Evolutionary conservation across 2,888 invertebrate species (phyloP).

Genomic region (Cancer borealis): DNA sequence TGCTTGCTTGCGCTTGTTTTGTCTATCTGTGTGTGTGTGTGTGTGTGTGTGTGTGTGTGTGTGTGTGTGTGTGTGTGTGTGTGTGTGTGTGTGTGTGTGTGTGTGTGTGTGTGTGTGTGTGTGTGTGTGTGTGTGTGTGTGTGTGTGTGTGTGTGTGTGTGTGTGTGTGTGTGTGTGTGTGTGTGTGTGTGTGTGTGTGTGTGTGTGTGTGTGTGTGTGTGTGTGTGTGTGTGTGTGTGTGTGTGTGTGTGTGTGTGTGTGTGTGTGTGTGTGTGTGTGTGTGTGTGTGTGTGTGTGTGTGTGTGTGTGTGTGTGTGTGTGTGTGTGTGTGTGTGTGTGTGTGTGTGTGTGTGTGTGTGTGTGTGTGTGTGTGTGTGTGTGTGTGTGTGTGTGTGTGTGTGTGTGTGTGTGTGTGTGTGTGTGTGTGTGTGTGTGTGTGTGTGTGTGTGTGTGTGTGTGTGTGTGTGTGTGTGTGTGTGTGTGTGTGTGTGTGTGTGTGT

Average conservation of each 20-base stretch:
- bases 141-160: neutral
- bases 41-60: constrained; percentile 18
- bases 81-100: constrained; percentile 3
- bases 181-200: neutral
- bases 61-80: constrained; percentile 20
- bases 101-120: neutral
- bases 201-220: neutral
- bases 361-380: neutral
- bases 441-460: neutral
- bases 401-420: neutral
- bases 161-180: neutral
- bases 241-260: neutral
- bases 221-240: neutral
- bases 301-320: neutral
- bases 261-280: neutral
- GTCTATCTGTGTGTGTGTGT: neutral
- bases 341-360: neutral
- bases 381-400: neutral
- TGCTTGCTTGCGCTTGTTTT: neutral
- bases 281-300: neutral
- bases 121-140: neutral
- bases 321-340: neutral
- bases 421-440: neutral
- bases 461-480: neutral
- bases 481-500: neutral